phyloP scores from a whole-genome alignment of 92 coral and sea anemone species.

The Palythoa heliodiscus region DNA sequence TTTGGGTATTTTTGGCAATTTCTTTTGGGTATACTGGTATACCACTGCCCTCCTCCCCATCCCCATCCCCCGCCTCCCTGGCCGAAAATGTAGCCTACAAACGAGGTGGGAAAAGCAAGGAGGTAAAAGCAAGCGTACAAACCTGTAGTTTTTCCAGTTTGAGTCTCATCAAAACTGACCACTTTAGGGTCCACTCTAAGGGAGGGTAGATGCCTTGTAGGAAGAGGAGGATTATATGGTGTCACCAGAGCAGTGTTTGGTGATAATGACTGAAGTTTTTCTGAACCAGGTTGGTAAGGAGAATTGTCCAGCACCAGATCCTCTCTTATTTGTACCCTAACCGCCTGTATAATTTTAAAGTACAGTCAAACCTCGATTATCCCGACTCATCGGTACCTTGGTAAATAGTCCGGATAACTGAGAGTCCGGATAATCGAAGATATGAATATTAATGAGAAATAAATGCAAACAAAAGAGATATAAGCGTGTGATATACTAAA shows the following conservation, averaged over 20 bases:
- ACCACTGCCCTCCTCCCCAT: no score
- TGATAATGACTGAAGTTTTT: constrained; percentile 68
- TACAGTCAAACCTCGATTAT: background rate
- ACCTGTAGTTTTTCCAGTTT: constrained; percentile 80
- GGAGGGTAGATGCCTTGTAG: constrained; percentile 69
- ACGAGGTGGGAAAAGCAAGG: no score
- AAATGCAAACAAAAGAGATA: no score
- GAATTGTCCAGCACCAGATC: constrained; percentile 85
- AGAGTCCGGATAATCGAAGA: no score
- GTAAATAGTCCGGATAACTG: no score
- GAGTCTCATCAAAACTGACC: constrained; percentile 66
- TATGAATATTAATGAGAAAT: no score
- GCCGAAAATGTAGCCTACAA: no score
- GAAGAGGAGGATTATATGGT: constrained; percentile 69
- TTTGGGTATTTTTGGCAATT: no score
- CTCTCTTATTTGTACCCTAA: constrained; percentile 90
- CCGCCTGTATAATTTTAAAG: constrained; percentile 49
- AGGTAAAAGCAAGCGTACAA: background rate
- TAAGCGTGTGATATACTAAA: no score
- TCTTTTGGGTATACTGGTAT: no score
- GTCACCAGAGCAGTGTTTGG: constrained; percentile 55
- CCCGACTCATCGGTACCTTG: no score
- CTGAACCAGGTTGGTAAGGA: constrained; percentile 75
- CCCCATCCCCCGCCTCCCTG: no score
- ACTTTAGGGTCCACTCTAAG: constrained; percentile 72